phyloP scores from a whole-genome alignment of 2,113 vertebrate genomes.

The Platichthys flesus region DNA sequence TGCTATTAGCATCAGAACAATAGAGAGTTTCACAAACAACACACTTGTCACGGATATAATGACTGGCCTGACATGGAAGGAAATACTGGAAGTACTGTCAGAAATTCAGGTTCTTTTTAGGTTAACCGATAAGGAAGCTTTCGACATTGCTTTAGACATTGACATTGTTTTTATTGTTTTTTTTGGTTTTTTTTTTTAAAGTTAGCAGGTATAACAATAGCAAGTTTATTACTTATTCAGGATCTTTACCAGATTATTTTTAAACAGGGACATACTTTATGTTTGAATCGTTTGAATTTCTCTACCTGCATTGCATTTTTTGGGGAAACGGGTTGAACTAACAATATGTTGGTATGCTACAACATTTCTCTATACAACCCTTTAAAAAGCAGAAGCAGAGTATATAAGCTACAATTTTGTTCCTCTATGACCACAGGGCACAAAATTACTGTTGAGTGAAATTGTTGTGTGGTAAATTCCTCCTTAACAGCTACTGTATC shows the following conservation, averaged over 20 bases:
- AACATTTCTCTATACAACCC: constrained; percentile 15
- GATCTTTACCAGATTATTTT: background rate
- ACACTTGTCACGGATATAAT: constrained; percentile 39
- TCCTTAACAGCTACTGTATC: constrained; percentile 8
- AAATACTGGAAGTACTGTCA: constrained; percentile 19
- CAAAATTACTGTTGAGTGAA: constrained; percentile 25
- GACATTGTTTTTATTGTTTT: background rate
- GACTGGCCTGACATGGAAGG: constrained; percentile 17
- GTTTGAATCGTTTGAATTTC: background rate
- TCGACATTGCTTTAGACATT: background rate
- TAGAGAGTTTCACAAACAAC: constrained; percentile 60
- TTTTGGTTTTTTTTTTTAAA: background rate
- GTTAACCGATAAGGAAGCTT: background rate
- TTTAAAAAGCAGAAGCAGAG: constrained; percentile 33
- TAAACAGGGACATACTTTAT: background rate
- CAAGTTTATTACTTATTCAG: background rate
- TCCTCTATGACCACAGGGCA: constrained; percentile 23
- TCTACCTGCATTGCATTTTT: background rate
- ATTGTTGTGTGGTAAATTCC: constrained; percentile 8
- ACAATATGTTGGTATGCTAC: background rate
- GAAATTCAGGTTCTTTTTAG: constrained; percentile 2
- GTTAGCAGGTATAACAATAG: background rate
- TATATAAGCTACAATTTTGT: constrained; percentile 29
- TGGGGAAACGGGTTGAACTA: background rate
- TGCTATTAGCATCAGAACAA: constrained; percentile 71